Conservation (phyloP, 2,113 vertebrate species). For the Ceuthmochares aereus region DNA sequence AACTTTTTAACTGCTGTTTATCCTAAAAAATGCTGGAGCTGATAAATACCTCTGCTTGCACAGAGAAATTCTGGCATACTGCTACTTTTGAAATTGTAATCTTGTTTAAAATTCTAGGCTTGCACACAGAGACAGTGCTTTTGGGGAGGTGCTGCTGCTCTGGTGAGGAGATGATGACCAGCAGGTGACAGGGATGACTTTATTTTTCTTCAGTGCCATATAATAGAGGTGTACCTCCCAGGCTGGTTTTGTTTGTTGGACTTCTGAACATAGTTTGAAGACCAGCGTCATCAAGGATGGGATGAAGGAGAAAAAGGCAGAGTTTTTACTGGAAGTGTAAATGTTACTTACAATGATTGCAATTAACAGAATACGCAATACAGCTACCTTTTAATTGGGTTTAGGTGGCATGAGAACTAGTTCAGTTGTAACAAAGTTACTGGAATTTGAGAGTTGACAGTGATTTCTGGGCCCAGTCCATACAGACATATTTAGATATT, state of each 20-base stretch:
- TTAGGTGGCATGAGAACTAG: not conserved
- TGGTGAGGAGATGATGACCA: not conserved
- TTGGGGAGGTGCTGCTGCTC: not conserved
- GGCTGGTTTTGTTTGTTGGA: not conserved
- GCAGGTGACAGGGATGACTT: not conserved
- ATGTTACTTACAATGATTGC: not conserved
- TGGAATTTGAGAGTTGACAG: not conserved
- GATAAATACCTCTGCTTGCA: not conserved
- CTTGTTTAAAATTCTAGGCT: slow-evolving; percentile 31
- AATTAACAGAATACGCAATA: not conserved
- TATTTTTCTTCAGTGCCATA: not conserved
- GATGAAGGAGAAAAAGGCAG: not conserved
- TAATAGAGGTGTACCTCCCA: not conserved
- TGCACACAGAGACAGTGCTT: not conserved
- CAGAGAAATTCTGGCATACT: not conserved
- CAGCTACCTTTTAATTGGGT: not conserved
- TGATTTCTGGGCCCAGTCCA: not conserved
- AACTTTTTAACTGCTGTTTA: not conserved
- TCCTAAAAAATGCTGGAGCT: not conserved
- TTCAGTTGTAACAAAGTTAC: not conserved
- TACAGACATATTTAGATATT: not conserved
- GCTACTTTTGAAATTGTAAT: slow-evolving; percentile 16
- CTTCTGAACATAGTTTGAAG: not conserved
- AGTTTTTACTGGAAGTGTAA: not conserved
- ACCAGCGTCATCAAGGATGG: not conserved